Percentiles rank a stretch among this genome's conserved stretches.
Evolutionary conservation across 2,888 invertebrate species (phyloP).

Genomic region (Strigamia maritima): DNA sequence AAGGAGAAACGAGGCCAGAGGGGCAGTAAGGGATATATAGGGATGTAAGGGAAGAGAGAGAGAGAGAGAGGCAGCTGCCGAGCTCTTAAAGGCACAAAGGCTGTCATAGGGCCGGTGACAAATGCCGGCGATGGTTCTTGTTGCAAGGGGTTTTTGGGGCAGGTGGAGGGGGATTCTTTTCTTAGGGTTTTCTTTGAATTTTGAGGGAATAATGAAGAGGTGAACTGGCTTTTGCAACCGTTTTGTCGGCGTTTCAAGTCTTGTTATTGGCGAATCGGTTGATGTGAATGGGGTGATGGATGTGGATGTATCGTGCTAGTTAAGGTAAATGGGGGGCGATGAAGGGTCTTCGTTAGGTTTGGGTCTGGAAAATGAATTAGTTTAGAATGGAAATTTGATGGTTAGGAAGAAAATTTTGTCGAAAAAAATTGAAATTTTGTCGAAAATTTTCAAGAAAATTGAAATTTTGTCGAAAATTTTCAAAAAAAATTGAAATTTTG

Average conservation of each 20-base stretch:
- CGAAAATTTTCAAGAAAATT: too few relatives aligned
- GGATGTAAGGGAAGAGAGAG: neutral
- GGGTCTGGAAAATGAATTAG: too few relatives aligned
- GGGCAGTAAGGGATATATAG: neutral
- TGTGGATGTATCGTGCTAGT: neutral
- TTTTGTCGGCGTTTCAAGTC: neutral
- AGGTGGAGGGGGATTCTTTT: neutral
- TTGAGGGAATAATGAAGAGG: neutral
- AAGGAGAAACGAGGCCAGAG: neutral
- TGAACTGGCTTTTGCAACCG: constrained; percentile 26
- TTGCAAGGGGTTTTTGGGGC: neutral
- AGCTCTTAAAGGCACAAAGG: neutral
- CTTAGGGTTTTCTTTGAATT: neutral
- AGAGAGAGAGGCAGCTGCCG: neutral
- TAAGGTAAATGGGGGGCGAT: too few relatives aligned
- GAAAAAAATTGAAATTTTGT: too few relatives aligned
- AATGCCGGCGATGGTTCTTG: neutral
- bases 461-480: too few relatives aligned
- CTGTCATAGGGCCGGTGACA: neutral
- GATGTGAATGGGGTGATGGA: neutral
- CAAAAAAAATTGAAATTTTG: too few relatives aligned
- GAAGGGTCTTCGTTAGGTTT: too few relatives aligned
- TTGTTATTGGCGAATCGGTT: neutral
- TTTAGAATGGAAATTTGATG: too few relatives aligned
- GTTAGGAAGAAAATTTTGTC: too few relatives aligned